Percentiles rank a stretch among this genome's conserved stretches.
Evolutionary conservation across 1,140 invertebrate species (phyloP).

Genomic region (Drosophila mayri): DNA sequence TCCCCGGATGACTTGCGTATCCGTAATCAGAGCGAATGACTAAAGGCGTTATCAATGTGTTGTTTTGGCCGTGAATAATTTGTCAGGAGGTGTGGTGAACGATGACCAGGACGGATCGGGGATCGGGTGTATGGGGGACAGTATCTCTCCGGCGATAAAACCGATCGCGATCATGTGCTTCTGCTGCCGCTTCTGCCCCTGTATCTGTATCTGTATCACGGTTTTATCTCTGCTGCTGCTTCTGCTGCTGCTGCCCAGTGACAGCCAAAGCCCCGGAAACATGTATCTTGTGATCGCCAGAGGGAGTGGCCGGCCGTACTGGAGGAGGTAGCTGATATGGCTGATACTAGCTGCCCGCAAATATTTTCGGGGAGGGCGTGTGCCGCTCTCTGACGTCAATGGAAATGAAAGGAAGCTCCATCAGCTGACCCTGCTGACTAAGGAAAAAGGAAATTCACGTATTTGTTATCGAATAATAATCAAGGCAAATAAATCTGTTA

Average conservation of each 20-base stretch:
- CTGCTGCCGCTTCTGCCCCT: conserved; percentile 15
- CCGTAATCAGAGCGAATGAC: conserved; percentile 20
- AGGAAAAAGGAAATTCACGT: background rate
- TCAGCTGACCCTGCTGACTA: conserved; percentile 5
- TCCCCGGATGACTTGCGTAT: conserved; percentile 37
- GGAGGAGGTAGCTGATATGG: conserved; percentile 23
- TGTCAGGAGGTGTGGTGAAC: conserved; percentile 5
- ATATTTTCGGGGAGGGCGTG: conserved; percentile 16
- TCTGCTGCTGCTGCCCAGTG: conserved; percentile 12
- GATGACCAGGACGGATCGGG: conserved; percentile 6
- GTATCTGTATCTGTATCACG: conserved; percentile 36
- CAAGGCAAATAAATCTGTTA: background rate
- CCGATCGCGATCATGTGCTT: conserved; percentile 38
- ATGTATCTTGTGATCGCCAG: conserved; percentile 43
- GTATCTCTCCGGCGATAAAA: conserved; percentile 13
- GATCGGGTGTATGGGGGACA: conserved; percentile 1
- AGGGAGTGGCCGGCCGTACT: conserved; percentile 13
- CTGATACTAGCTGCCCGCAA: conserved; percentile 12
- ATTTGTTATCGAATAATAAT: background rate
- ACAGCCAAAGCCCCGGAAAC: conserved; percentile 48
- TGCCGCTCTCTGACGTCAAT: conserved; percentile 39
- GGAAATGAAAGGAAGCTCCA: conserved; percentile 8
- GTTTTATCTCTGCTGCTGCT: conserved; percentile 21
- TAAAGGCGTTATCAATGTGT: conserved; percentile 31
- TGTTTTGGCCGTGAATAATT: conserved; percentile 21